These are phyloP conservation scores for Aricia artaxerxes DNA, from an alignment of 2,888 invertebrate species.

Conservation along the genomic window DNA sequence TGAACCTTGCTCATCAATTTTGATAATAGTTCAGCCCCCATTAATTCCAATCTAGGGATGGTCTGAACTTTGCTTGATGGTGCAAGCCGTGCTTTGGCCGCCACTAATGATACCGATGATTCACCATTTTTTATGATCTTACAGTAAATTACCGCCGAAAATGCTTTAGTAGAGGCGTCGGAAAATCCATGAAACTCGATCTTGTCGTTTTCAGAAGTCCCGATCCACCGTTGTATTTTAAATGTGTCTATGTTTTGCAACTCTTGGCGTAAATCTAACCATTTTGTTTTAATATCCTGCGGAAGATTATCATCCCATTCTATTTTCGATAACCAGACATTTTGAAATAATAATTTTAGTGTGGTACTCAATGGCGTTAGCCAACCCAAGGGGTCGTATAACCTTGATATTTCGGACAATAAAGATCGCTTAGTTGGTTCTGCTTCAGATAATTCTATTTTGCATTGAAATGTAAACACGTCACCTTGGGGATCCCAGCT, in stretches of 20 bases:
- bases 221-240: not conserved
- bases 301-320: constrained; percentile 13
- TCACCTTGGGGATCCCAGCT: constrained; percentile 33
- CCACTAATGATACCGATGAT: not conserved
- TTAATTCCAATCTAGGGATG: not conserved
- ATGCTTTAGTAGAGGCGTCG: not conserved
- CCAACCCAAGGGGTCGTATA: not conserved
- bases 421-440: constrained; percentile 3
- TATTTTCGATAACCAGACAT: not conserved
- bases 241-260: not conserved
- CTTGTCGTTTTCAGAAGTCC: constrained; percentile 4
- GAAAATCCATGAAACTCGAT: not conserved
- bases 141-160: not conserved
- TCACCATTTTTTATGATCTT: not conserved
- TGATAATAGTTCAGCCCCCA: not conserved
- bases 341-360: constrained; percentile 1
- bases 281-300: not conserved
- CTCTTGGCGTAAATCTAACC: not conserved
- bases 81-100: not conserved
- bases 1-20: not conserved
- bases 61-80: not conserved
- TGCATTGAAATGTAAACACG: not conserved
- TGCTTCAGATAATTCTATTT: not conserved
- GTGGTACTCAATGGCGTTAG: not conserved
- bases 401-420: constrained; percentile 13